Evolutionary conservation across 1,140 invertebrate species (phyloP).

Genomic region (Agrypnia vestita): DNA sequence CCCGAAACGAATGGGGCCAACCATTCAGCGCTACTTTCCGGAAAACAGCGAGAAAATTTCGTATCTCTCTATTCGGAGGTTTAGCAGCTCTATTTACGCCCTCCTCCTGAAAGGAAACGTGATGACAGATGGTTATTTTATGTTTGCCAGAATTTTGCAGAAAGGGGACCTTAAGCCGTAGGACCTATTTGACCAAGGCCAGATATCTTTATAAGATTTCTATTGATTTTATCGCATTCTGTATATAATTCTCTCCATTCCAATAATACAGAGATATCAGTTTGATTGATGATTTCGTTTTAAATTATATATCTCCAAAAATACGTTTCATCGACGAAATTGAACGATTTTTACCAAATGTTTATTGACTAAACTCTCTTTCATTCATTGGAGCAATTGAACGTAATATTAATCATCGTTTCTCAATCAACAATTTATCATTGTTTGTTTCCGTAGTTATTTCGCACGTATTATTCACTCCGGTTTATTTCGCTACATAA

Average conservation of each 20-base stretch:
- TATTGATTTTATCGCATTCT: constrained; percentile 18
- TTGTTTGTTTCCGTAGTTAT: no score
- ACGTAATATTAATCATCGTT: no score
- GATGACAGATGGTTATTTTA: constrained; percentile 47
- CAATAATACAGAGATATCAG: not conserved
- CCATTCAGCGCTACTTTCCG: constrained; percentile 9
- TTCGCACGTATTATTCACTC: no score
- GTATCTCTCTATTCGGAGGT: constrained; percentile 23
- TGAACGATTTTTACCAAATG: not conserved
- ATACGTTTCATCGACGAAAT: not conserved
- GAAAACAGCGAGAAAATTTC: constrained; percentile 33
- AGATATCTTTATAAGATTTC: constrained; percentile 17
- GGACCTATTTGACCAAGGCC: not conserved
- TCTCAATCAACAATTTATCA: no score
- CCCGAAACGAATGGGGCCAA: constrained; percentile 36
- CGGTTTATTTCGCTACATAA: no score
- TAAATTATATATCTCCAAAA: not conserved
- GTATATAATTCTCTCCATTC: not conserved
- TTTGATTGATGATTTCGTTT: not conserved
- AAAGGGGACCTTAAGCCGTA: not conserved
- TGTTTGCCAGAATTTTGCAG: constrained; percentile 31
- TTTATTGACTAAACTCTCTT: no score
- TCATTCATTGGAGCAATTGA: no score
- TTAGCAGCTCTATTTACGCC: constrained; percentile 44
- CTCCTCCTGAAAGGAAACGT: constrained; percentile 38